Evolutionary conservation across 2,888 invertebrate genomes (phyloP).

Genomic region (Polyploca ridens): DNA sequence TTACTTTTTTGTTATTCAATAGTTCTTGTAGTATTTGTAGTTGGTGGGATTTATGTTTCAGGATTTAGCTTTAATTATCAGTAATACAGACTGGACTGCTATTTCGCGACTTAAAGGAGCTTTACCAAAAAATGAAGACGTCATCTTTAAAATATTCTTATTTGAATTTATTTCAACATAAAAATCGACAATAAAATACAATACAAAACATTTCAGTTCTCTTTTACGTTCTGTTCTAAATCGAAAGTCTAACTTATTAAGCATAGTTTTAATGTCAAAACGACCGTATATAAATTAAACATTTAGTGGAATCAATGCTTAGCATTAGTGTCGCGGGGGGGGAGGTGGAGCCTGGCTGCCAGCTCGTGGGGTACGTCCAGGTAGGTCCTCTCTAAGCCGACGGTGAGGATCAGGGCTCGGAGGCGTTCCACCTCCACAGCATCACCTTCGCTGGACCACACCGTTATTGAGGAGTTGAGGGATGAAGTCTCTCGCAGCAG

Average conservation of each 20-base stretch:
- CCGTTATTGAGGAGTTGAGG: constrained; percentile 88
- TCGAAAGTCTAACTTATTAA: not conserved
- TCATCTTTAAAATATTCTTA: not conserved
- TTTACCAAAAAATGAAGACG: not conserved
- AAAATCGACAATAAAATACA: constrained; percentile 4
- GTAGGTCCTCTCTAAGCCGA: constrained; percentile 88
- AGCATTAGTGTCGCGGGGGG: constrained; percentile 52
- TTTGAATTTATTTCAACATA: constrained; percentile 4
- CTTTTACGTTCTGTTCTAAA: not conserved
- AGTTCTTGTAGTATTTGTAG: no score
- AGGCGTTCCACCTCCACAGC: constrained; percentile 87
- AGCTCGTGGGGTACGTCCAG: constrained; percentile 90
- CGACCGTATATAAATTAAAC: constrained; percentile 8
- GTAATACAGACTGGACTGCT: no score
- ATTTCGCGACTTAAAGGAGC: no score
- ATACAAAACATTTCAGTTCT: constrained; percentile 8
- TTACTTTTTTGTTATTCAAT: no score
- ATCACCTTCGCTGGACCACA: constrained; percentile 91
- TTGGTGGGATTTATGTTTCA: no score
- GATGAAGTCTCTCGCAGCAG: constrained; percentile 82
- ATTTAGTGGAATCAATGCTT: constrained; percentile 52
- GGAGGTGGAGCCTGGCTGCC: constrained; percentile 77
- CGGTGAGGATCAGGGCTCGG: constrained; percentile 86
- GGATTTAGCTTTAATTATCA: no score
- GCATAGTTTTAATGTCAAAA: constrained; percentile 14